A percentile compares a stretch with the other conserved stretches of the same genome.
Conservation (phyloP, 2,113 vertebrate genomes). For the Engystomops pustulosus region DNA sequence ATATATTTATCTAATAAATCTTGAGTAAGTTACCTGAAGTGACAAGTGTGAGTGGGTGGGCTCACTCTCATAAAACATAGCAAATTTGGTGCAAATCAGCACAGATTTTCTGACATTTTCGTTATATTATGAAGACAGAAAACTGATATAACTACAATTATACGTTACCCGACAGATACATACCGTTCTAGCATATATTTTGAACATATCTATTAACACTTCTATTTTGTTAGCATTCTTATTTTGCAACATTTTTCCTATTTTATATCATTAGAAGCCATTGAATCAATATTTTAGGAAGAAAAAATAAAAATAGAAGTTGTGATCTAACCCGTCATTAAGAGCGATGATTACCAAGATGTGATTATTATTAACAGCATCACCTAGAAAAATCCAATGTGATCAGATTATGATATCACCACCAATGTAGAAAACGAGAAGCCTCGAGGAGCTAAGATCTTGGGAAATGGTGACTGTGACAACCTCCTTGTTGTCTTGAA, state of each 20-base stretch:
- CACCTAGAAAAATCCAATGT: neutral
- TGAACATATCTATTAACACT: no score
- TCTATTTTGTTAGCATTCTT: no score
- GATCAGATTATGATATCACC: neutral
- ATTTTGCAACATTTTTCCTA: neutral
- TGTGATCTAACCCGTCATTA: neutral
- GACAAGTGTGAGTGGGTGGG: no score
- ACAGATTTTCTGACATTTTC: no score
- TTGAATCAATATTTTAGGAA: neutral
- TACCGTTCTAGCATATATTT: no score
- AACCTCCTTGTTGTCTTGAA: constrained; percentile 16
- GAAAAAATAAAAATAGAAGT: neutral
- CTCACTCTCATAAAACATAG: no score
- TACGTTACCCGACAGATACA: no score
- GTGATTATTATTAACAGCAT: neutral
- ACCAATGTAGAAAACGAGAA: neutral
- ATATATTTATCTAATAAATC: no score
- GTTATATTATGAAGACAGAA: no score
- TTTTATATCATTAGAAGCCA: neutral
- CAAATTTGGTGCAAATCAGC: no score
- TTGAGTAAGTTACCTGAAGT: no score
- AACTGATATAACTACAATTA: no score
- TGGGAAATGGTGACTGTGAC: neutral
- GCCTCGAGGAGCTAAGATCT: neutral
- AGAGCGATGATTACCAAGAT: neutral